Conservation (phyloP, 2,888 invertebrate genomes). For the Scaptomyza flava region DNA sequence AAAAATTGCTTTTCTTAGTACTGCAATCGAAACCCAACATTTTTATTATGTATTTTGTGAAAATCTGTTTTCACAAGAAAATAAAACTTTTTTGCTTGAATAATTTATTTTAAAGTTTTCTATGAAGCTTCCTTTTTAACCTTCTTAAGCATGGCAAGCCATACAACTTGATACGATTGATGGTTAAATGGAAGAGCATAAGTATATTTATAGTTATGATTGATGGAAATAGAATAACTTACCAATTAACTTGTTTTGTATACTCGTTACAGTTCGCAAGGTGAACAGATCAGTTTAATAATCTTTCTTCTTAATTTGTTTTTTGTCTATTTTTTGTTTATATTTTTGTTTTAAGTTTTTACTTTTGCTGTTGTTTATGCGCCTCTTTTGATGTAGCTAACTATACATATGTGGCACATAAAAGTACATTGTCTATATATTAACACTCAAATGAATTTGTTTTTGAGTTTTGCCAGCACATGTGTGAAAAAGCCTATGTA, state of each 20-base stretch:
- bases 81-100: not conserved
- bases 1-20: not conserved
- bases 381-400: not conserved
- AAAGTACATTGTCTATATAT: not conserved
- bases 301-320: not conserved
- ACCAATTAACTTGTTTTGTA: constrained; percentile 24
- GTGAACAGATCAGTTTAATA: constrained; percentile 4
- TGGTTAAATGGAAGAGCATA: not conserved
- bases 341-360: not conserved
- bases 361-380: not conserved
- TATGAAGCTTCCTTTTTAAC: not conserved
- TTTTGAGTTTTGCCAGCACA: not conserved
- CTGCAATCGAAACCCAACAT: not conserved
- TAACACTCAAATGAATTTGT: not conserved
- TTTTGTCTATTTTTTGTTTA: not conserved
- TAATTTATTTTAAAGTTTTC: not conserved
- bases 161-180: not conserved
- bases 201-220: not conserved
- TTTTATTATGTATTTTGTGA: not conserved
- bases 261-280: constrained; percentile 1
- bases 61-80: not conserved
- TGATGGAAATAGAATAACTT: constrained; percentile 13
- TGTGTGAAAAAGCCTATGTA: not conserved
- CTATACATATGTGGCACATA: not conserved
- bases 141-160: not conserved